Evolutionary conservation across 1,140 invertebrate species (phyloP), one percentile per base, ranked within the genome.

Genomic region (Plectrocnemia conspersa): DNA sequence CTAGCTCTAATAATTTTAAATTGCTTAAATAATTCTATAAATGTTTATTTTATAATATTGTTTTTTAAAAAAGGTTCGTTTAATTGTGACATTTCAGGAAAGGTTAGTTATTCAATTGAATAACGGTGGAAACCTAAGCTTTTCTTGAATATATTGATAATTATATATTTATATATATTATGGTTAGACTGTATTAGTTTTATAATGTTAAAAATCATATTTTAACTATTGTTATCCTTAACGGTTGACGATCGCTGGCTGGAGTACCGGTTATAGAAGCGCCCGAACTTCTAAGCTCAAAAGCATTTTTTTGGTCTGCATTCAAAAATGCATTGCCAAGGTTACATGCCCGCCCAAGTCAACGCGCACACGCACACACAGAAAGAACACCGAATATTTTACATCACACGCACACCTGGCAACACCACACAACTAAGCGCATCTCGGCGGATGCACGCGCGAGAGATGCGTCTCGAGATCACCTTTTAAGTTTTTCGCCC

Each of bases 311-410:
- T 50, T 50, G 47, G 29, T 50, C 21, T 19, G 15, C 45, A 13
- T 27, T 50, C 47, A 50, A 50, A 50, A 50, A 50, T 50, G 29
- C 47, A 50, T 18, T 50, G 47, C 47, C 47, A 50, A 50, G 47
- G 47, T 50, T 50, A 50, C 33, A 32, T n/a, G 25, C 44, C 16
- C 27, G 46, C 46, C 25, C 13, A 38, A 13, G 35, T 16, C 18
- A 6, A 38, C 35, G 4, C 6, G 18, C 13, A 38, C 35, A 38
- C 13, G 15, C 35, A 38, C 6, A 38, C 35, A 38, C 35, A 10
- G 6, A 16, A 38, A 4, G 5, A 9, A 10, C 11, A 38, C 13
- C 5, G 27, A 38, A 16, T n/a, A n/a, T n/a, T n/a, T n/a, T n/a
- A n/a, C n/a, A n/a, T n/a, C n/a, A n/a, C n/a, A n/a, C n/a, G n/a